phyloP scores from a whole-genome alignment of 2,797 vertebrate species.

The Erethizon dorsatum region DNA sequence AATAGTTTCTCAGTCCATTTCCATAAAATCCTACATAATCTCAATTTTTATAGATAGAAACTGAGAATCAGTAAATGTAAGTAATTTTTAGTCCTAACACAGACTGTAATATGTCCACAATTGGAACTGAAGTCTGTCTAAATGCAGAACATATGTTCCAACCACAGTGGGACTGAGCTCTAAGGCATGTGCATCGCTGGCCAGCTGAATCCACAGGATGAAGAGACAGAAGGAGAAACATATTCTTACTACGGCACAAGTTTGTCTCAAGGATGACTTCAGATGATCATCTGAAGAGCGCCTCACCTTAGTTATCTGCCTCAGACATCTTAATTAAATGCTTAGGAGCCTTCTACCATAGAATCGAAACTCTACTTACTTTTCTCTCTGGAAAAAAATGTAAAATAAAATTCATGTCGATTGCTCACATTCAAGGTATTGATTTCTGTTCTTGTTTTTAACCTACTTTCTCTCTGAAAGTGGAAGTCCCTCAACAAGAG shows the following conservation, averaged over 20 bases:
- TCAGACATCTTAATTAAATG: constrained; percentile 76
- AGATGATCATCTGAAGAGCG: background rate
- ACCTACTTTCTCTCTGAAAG: constrained; percentile 62
- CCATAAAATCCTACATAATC: background rate
- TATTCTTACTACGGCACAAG: background rate
- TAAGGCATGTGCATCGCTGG: accelerated
- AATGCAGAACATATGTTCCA: background rate
- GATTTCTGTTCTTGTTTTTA: constrained; percentile 75
- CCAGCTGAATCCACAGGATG: background rate
- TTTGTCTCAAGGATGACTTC: constrained; percentile 31
- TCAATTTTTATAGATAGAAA: background rate
- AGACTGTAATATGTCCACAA: background rate
- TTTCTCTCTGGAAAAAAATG: constrained; percentile 60
- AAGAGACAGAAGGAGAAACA: background rate
- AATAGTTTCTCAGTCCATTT: background rate
- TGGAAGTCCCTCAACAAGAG: background rate
- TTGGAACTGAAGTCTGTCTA: background rate
- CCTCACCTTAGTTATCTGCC: constrained; percentile 67
- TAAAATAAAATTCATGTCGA: constrained; percentile 54
- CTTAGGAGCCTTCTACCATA: constrained; percentile 42
- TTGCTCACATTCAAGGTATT: constrained; percentile 59
- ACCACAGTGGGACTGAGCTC: background rate
- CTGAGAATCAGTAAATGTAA: background rate
- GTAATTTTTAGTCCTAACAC: background rate
- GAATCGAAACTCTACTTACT: constrained; percentile 71